Base-by-base conservation (phyloP, 1,140 invertebrate genomes). In the Sitodiplosis mosellana region DNA sequence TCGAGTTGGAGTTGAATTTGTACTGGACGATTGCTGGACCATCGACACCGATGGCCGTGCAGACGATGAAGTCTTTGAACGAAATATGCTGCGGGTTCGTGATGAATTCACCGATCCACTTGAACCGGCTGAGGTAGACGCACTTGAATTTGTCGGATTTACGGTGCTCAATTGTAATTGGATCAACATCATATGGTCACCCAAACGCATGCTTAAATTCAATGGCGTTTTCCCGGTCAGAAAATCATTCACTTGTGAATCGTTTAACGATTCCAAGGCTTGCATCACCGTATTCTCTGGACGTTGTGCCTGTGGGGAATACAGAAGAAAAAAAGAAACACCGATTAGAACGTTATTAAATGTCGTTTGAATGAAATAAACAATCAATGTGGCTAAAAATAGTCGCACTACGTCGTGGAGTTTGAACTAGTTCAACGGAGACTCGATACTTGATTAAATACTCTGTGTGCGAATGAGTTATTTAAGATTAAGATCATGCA, bases 141-240 rank as follows among this genome's bases (percentile, higher is more conserved):
- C 33, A 44, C 51, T 44, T 48, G 50, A 55, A 40, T 40, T 53
- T 1, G 63, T 52, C 17, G 70, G 67, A 56, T 71, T 72, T 2
- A 89, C 78, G 12, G 87, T 91, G 41, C 87, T 91, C 46, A 95
- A 67, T 62, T 94, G 89, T 36, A 94, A 69, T 64, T 94, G 89
- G 48, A 95, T 92, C 48, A 94, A 74, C 89, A 94, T 93, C 84
- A 94, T 91, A 68, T 94, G 89, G 62, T 94, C 89, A 19, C 89
- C 89, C 12, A 94, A 69, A 49, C 88, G 76, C 87, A 94, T 93
- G 37, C 87, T 93, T 44, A 95, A 69, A 65, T 93, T 93, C 20
- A 95, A 67, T 14, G 91, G 91, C 21, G 87, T 87, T 65, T 90
- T 88, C 37, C 90, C 88, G 59, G 85, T 88, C 11, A 95, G 71